Percentiles rank a stretch among this genome's conserved stretches.
These are phyloP conservation scores for Macrobrachium nipponense DNA, from an alignment of 1,140 invertebrate genomes.

Conservation along the genomic window DNA sequence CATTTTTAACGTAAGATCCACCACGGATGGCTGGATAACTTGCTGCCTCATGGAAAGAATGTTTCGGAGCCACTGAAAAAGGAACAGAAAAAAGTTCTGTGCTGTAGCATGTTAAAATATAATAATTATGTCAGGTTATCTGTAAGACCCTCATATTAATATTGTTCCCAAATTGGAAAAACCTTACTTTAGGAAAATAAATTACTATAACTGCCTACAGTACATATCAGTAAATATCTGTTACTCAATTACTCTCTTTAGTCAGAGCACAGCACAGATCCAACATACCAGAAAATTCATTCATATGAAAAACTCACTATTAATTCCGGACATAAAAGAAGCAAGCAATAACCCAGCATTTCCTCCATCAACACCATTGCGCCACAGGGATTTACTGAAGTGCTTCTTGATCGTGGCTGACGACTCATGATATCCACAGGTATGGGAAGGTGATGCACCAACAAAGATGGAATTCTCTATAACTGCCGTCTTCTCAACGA, in stretches of 20 bases:
- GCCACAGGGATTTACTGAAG: not conserved
- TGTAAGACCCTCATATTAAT: too few species aligned
- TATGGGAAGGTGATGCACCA: slow-evolving; percentile 4
- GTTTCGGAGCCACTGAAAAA: slow-evolving; percentile 47
- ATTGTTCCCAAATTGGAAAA: too few species aligned
- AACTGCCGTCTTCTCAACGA: not conserved
- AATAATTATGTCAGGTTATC: too few species aligned
- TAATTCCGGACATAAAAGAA: not conserved
- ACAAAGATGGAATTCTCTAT: slow-evolving; percentile 1
- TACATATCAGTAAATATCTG: too few species aligned
- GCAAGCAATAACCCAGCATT: not conserved
- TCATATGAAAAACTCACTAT: not conserved
- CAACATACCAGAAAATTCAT: too few species aligned
- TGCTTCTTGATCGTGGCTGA: not conserved
- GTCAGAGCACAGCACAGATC: too few species aligned
- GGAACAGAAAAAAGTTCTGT: too few species aligned
- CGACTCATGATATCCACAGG: slow-evolving; percentile 2
- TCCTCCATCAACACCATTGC: not conserved
- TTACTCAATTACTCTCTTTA: too few species aligned
- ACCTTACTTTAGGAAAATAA: too few species aligned
- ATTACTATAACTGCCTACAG: too few species aligned
- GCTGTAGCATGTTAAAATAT: too few species aligned
- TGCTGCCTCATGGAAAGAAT: slow-evolving; percentile 30
- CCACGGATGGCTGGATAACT: slow-evolving; percentile 48
- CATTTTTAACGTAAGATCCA: slow-evolving; percentile 22